Base-by-base conservation (phyloP, 2,888 invertebrate species). In the Antheraea yamamai region DNA sequence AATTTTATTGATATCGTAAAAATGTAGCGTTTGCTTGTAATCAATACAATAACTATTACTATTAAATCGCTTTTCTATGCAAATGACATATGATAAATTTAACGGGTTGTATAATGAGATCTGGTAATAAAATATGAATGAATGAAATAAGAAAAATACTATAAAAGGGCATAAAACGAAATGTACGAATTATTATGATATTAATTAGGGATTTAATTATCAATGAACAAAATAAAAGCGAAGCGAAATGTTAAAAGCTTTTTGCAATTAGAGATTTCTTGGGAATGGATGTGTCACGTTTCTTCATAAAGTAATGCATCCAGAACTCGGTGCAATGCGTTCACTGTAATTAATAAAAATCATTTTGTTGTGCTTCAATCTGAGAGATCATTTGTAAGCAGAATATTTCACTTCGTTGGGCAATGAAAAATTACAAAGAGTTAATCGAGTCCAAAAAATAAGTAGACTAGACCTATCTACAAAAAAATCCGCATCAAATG, bases 1-100 rank as follows among this genome's bases (percentile, higher is more conserved):
- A 81, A 82, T 82, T 88, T 88, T 87, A 88, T 85, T 85, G 79
- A 73, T 58, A 77, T 81, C 81, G 82, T 88, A 85, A 88, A n/a
- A 88, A 82, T 76, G 80, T 84, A 79, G 78, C 77, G 78, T 81
- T 80, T 78, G 79, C 76, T 75, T 78, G 79, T 81, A 84, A 80
- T 82, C 78, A 79, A 79, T 80, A 78, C 76, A 79, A 81, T 84
- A 83, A 79, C 76, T 73, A 78, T 77, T 78, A 80, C 80, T 82
- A 81, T 81, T 76, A 73, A 81, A 79, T 81, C 77, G 84, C 83
- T 85, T 84, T 86, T 82, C 77, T 83, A 80, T 81, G 80, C 77
- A 81, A 83, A 81, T 84, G 77, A 80, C 81, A 76, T 81, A 72
- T 78, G 78, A 81, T 80, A 76, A 77, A 82, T 80, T 78, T 79